Percentiles rank a stretch among this genome's conserved stretches.
These are phyloP conservation scores for Motacilla alba DNA, from an alignment of 2,113 vertebrate genomes.

Conservation along the genomic window DNA sequence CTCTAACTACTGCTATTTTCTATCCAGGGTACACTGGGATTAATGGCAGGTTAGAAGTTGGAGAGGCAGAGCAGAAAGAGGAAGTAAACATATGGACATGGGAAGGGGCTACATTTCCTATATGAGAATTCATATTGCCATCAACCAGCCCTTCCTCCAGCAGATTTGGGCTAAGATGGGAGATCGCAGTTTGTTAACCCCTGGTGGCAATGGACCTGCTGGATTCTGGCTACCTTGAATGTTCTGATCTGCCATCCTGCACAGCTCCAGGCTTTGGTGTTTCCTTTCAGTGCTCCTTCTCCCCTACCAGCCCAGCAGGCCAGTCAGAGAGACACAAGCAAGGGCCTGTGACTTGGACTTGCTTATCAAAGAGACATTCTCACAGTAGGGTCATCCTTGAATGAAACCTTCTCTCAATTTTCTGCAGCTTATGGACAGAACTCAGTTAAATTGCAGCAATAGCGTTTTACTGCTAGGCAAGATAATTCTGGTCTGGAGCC, in stretches of 20 bases:
- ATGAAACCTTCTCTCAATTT: background rate
- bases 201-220: background rate
- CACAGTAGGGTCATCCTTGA: background rate
- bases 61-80: background rate
- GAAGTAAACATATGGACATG: background rate
- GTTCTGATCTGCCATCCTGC: background rate
- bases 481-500: background rate
- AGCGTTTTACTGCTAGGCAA: background rate
- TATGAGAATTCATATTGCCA: background rate
- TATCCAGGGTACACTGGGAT: background rate
- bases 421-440: background rate
- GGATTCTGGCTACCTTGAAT: background rate
- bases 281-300: background rate
- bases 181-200: background rate
- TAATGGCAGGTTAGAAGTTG: background rate
- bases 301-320: background rate
- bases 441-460: background rate
- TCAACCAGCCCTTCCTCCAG: background rate
- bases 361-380: background rate
- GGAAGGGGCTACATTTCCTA: background rate
- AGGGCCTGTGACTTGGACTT: background rate
- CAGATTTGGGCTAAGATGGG: background rate
- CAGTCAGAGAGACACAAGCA: background rate
- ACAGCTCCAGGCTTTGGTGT: background rate
- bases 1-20: background rate